Evolutionary conservation across 2,113 vertebrate genomes (phyloP), one percentile per base, ranked within the genome.

Genomic region (Ammodytes dubius): DNA sequence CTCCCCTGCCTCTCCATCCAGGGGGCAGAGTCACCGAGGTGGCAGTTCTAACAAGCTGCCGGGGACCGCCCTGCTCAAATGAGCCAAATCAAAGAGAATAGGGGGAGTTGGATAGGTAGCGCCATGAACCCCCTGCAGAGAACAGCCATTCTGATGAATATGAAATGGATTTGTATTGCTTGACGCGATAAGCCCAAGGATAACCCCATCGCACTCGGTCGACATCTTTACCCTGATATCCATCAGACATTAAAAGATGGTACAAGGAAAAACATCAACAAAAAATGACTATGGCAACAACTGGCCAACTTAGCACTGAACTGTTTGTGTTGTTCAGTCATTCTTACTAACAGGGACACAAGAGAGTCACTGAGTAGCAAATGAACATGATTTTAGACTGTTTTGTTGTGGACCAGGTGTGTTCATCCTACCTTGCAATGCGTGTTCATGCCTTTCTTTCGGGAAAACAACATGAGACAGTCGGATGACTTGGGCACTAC

Each of bases 11-110:
- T 78, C 80, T 87, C 93, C 87, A 92, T 91, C 94, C 94, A 94
- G 92, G 93, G 95, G 94, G 93, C 93, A 95, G 89, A 94, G 93
- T 95, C 94, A 94, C 91, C 64, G 92, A 94, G 94, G 94, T 95
- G 94, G 94, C 95, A 95, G 94, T 93, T 94, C 94, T 95, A 95
- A 96, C 94, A 95, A 95, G 95, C 94, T 95, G 89, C 91, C 73
- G 85, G 93, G 93, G 95, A 95, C 93, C 70, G 87, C 85, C 76
- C 84, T 82, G 93, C 94, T 94, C 92, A 95, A 95, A 95, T 95
- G 95, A 96, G 94, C 92, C 95, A 95, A 95, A 95, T 96, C 94
- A 95, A 94, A 95, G 92, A 91, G 91, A 93, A 93, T 94, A 91
- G 90, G 88, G 94, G 90, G 92, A 87, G 88, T 75, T 79, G 92